Percentiles rank a stretch among this genome's conserved stretches.
Conservation (phyloP, 2,113 vertebrate genomes). For the Phocoena sinus region DNA sequence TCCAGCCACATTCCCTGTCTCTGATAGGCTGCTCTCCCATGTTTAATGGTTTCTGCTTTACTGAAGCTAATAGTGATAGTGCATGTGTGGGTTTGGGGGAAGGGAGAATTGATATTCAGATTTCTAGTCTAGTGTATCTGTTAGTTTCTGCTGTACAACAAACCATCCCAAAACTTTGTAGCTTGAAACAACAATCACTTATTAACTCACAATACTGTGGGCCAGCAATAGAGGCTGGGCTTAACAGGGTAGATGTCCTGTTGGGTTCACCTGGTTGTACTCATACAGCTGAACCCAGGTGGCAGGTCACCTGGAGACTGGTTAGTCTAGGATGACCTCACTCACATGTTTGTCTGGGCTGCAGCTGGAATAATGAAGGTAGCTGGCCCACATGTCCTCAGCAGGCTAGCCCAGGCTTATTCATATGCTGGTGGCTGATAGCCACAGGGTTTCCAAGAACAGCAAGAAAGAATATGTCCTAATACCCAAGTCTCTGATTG, state of each 20-base stretch:
- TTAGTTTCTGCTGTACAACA: neutral
- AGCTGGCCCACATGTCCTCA: neutral
- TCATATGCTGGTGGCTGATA: neutral
- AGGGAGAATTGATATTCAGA: neutral
- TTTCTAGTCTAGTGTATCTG: neutral
- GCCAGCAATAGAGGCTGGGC: neutral
- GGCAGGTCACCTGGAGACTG: neutral
- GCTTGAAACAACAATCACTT: neutral
- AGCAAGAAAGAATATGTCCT: neutral
- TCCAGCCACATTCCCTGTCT: neutral
- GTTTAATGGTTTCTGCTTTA: neutral
- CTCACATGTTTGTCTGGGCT: neutral
- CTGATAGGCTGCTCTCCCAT: neutral
- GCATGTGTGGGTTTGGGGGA: no score
- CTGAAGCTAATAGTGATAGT: neutral
- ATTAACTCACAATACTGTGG: neutral
- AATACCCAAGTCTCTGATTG: neutral
- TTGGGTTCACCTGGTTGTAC: neutral
- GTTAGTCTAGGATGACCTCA: neutral
- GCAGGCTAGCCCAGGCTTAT: neutral
- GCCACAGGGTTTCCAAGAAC: neutral
- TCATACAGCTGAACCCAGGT: neutral
- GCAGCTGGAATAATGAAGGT: neutral
- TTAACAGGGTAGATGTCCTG: neutral
- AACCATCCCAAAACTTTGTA: neutral